phyloP scores from a whole-genome alignment of 1,140 invertebrate genomes.

The Nephila pilipes region DNA sequence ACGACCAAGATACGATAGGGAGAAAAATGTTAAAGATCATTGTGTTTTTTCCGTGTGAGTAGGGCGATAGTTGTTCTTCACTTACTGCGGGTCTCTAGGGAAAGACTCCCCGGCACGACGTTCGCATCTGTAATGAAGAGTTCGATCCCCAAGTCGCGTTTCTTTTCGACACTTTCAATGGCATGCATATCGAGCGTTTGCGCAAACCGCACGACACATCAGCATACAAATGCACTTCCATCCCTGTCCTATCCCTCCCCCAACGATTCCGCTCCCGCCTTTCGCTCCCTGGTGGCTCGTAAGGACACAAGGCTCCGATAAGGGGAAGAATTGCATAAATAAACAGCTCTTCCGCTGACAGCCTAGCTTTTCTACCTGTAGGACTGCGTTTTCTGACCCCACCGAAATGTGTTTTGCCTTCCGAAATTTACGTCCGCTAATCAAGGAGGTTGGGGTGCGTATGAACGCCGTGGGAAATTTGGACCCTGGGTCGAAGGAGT shows the following conservation, averaged over 20 bases:
- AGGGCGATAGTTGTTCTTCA: constrained; percentile 75
- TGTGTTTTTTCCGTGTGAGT: constrained; percentile 76
- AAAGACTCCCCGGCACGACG: constrained; percentile 41
- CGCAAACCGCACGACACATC: constrained; percentile 73
- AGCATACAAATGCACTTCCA: constrained; percentile 74
- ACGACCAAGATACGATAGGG: constrained; percentile 69
- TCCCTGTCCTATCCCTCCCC: background rate
- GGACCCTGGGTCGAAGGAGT: constrained; percentile 35
- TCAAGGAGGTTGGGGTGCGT: constrained; percentile 52
- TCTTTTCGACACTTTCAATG: constrained; percentile 77
- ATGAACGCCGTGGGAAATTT: constrained; percentile 55
- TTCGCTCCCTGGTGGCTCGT: constrained; percentile 60
- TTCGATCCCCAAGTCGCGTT: constrained; percentile 72
- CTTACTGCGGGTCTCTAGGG: constrained; percentile 56
- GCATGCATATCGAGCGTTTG: constrained; percentile 74
- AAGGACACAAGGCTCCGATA: constrained; percentile 65
- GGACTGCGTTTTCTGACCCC: constrained; percentile 27
- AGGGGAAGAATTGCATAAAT: constrained; percentile 64
- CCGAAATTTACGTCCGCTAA: constrained; percentile 62
- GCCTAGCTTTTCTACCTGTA: constrained; percentile 56
- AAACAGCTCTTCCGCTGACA: constrained; percentile 70
- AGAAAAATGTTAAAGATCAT: constrained; percentile 77
- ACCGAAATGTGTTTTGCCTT: background rate
- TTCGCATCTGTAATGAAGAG: constrained; percentile 76
- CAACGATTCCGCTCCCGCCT: background rate